Evolutionary conservation across 2,888 invertebrate species (phyloP), one percentile per base, ranked within the genome.

Genomic region (Hedychridium roseum): DNA sequence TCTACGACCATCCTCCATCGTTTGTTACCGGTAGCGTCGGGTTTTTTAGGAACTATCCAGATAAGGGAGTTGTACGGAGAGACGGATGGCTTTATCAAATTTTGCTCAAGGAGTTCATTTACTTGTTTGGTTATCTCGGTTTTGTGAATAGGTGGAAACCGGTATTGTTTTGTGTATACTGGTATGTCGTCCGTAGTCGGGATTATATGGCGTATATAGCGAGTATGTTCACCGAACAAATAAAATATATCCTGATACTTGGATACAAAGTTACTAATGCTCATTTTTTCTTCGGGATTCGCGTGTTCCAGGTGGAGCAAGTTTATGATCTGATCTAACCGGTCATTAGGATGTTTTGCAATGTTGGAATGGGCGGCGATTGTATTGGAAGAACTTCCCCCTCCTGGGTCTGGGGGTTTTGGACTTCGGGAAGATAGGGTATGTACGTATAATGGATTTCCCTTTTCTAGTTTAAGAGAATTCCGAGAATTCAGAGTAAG

Each of bases 1-100:
- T 66, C 60, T 5, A 60, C 49, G n/a, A 62, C 57, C 12, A 60
- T 15, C 27, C 60, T 43, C 45, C 45, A 60, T 27, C 42, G 20
- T 31, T 35, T 42, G 14, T 55, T 50, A 2, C 60, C 56, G 2
- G 45, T 43, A 12, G 55, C 51, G 31, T 64, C 61, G 5, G 41
- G 7, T 27, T 66, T 55, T 36, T 61, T 60, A 0, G 51, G 50
- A 3, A 64, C 53, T 11, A 61, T 43, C 43, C 54, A 57, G 2
- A 54, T 16, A 1, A 53, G 54, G 0, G 61, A 52, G 14, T 48
- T 54, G 9, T 46, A 61, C n/a, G 57, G 53, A n/a, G 53, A 55
- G 3, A 23, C 16, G 2, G 51, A 57, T n/a, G 39, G 40, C 12
- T 36, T 4, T 3, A 45, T 39, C 2, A 39, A 21, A 26, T 51